Conservation (phyloP, 2,797 vertebrate species). For the Acanthurus leucopareius region DNA sequence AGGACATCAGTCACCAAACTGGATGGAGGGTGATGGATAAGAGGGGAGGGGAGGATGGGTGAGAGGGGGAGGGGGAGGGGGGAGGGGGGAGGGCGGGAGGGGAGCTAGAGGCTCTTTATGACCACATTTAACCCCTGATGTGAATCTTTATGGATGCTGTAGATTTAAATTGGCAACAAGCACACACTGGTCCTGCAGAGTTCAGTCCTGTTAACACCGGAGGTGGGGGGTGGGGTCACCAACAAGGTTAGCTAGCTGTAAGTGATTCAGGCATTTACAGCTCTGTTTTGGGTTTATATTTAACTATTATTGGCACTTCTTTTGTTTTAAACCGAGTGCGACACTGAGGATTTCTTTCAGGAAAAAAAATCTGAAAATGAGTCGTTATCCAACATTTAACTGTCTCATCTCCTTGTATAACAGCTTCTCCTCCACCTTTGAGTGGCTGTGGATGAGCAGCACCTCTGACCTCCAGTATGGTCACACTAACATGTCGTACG, state of each 20-base stretch:
- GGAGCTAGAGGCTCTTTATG: conserved; percentile 45
- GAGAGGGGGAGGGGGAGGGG: not conserved
- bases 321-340: no score
- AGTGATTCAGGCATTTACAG: no score
- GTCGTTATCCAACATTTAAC: no score
- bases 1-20: conserved; percentile 78
- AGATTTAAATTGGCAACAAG: conserved; percentile 38
- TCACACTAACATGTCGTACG: no score
- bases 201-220: conserved; percentile 1
- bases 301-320: no score
- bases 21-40: conserved; percentile 37
- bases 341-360: no score
- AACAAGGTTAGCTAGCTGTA: not conserved
- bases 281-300: no score
- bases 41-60: conserved; percentile 33
- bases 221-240: not conserved
- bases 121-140: conserved; percentile 49
- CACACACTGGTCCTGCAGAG: conserved; percentile 4
- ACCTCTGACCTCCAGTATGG: no score
- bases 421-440: no score
- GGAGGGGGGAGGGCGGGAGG: not conserved
- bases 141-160: conserved; percentile 43
- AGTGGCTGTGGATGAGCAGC: no score
- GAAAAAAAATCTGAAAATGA: no score
- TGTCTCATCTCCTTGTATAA: no score